These are phyloP conservation scores for Hydrolagus colliei DNA, from an alignment of 2,797 vertebrate species.

Conservation along the genomic window DNA sequence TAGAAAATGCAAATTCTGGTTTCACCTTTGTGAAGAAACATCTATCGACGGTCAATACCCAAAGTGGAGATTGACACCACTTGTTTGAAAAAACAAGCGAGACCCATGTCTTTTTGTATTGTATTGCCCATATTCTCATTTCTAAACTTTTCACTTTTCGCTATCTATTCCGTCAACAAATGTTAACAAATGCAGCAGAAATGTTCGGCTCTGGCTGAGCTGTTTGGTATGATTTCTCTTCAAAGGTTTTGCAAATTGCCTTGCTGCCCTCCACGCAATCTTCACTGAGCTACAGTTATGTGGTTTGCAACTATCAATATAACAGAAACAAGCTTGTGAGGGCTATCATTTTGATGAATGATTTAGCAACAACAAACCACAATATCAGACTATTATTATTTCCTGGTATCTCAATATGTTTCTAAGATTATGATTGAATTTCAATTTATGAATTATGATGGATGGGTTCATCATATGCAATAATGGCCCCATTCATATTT, in stretches of 20 bases:
- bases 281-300: not conserved
- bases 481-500: conserved; percentile 12
- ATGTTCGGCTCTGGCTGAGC: too few species aligned
- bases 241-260: not conserved
- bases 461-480: not conserved
- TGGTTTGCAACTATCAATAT: conserved; percentile 3
- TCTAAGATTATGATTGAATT: conserved; percentile 24
- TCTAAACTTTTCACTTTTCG: not conserved
- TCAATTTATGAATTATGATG: conserved; percentile 16
- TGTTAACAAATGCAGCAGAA: not conserved
- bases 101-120: not conserved
- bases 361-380: not conserved
- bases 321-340: not conserved
- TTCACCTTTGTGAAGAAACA: not conserved
- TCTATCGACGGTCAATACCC: not conserved
- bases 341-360: not conserved
- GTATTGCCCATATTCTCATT: not conserved
- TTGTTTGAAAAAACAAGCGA: not conserved
- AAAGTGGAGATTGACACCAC: not conserved
- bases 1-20: too few species aligned
- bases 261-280: not conserved
- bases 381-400: not conserved
- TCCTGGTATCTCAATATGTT: not conserved
- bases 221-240: not conserved
- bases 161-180: not conserved